These are phyloP conservation scores for Rosalia funebris DNA, from an alignment of 2,888 invertebrate genomes.

Conservation along the genomic window DNA sequence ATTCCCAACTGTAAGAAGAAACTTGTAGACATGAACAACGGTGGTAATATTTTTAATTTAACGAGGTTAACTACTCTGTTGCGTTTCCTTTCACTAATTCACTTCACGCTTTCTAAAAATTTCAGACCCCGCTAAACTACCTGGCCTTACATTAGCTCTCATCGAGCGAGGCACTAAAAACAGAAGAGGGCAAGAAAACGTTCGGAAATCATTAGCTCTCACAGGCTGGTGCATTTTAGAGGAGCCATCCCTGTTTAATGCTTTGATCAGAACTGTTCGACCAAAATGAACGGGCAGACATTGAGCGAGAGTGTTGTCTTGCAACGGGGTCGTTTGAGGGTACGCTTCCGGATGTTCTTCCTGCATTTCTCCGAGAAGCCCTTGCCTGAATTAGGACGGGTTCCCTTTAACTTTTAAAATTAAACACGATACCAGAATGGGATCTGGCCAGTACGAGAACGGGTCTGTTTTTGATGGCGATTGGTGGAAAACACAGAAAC, in stretches of 20 bases:
- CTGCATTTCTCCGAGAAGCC: background rate
- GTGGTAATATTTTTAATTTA: too few species aligned
- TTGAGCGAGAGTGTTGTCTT: background rate
- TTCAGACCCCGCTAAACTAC: background rate
- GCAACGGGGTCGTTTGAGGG: background rate
- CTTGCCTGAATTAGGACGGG: background rate
- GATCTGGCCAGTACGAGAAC: background rate
- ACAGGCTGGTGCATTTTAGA: background rate
- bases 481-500: too few species aligned
- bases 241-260: background rate
- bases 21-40: too few species aligned
- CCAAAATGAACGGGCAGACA: conserved; percentile 1
- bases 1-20: too few species aligned
- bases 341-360: conserved; percentile 1
- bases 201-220: conserved; percentile 1
- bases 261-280: background rate
- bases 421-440: background rate
- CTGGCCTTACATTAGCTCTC: background rate
- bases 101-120: too few species aligned
- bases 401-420: background rate
- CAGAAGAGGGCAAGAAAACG: background rate
- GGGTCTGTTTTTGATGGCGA: too few species aligned
- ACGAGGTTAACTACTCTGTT: too few species aligned
- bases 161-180: background rate
- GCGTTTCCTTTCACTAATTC: too few species aligned